Conservation (phyloP, 2,113 vertebrate species). For the Struthidea cinerea region DNA sequence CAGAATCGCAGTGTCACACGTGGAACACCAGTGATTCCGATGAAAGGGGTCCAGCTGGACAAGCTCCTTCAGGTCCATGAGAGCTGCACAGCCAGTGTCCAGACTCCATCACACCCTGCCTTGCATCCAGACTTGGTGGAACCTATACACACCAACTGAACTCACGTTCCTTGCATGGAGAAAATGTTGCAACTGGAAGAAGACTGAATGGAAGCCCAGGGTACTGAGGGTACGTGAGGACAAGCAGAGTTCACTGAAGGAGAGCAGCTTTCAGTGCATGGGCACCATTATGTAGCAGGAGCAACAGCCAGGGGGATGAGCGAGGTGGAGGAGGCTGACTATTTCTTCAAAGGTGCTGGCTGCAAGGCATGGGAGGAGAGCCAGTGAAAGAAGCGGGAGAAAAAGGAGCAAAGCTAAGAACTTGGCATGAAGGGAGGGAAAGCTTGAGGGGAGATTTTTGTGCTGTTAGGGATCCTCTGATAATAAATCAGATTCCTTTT, state of each 20-base stretch:
- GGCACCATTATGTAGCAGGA: not conserved
- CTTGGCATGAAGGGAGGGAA: not conserved
- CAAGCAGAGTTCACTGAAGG: conserved; percentile 25
- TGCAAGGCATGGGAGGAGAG: conserved; percentile 44
- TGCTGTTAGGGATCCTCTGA: conserved; percentile 17
- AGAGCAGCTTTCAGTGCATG: not conserved
- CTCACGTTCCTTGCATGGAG: rapidly evolving
- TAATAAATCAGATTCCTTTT: not conserved
- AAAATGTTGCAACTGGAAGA: not conserved
- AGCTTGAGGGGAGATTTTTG: conserved; percentile 39
- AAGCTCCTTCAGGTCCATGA: not conserved
- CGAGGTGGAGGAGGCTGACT: not conserved
- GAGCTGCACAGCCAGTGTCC: not conserved
- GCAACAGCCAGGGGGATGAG: not conserved
- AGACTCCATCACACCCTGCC: rapidly evolving
- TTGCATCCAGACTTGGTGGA: not conserved
- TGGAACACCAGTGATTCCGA: not conserved
- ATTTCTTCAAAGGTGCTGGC: conserved; percentile 38
- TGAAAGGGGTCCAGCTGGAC: not conserved
- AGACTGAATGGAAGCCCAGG: not conserved
- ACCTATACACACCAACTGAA: not conserved
- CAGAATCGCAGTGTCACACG: not conserved
- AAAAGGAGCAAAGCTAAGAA: not conserved
- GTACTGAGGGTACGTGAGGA: not conserved
- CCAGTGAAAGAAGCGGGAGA: not conserved